A percentile compares a stretch with the other conserved stretches of the same genome.
phyloP scores from a whole-genome alignment of 2,113 vertebrate species.

The Pelecanoides urinatrix region DNA sequence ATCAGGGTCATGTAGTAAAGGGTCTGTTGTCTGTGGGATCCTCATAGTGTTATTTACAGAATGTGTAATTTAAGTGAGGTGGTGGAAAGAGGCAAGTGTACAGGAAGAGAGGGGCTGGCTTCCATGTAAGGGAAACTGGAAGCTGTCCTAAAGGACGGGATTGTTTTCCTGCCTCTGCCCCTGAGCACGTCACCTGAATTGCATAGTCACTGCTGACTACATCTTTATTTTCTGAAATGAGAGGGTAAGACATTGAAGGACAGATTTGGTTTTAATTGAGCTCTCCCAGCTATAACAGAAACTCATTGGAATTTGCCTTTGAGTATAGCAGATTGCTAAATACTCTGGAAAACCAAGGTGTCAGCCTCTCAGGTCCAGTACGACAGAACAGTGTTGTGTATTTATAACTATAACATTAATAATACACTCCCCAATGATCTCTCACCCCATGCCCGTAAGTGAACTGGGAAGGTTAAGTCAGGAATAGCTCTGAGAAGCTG shows the following conservation, averaged over 20 bases:
- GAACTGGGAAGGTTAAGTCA: not conserved
- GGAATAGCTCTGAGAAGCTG: not conserved
- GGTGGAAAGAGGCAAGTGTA: not conserved
- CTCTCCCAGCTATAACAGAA: not conserved
- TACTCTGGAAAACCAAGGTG: not conserved
- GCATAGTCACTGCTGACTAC: not conserved
- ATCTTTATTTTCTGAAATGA: not conserved
- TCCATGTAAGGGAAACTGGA: not conserved
- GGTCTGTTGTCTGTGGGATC: not conserved
- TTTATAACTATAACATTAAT: not conserved
- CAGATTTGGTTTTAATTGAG: not conserved
- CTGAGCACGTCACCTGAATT: not conserved
- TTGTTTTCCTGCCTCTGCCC: not conserved
- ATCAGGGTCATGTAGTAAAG: not conserved
- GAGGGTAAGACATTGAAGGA: accelerated
- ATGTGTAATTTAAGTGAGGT: not conserved
- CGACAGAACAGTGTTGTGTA: accelerated
- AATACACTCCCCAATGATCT: not conserved
- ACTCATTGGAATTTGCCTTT: not conserved
- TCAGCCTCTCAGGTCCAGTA: not conserved
- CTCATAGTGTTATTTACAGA: not conserved
- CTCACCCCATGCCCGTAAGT: no score
- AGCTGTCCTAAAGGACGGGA: not conserved
- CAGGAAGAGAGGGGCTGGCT: not conserved
- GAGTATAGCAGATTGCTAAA: not conserved